Conservation (phyloP, 2,113 vertebrate species). For the Tenebrosternarchus preto region DNA sequence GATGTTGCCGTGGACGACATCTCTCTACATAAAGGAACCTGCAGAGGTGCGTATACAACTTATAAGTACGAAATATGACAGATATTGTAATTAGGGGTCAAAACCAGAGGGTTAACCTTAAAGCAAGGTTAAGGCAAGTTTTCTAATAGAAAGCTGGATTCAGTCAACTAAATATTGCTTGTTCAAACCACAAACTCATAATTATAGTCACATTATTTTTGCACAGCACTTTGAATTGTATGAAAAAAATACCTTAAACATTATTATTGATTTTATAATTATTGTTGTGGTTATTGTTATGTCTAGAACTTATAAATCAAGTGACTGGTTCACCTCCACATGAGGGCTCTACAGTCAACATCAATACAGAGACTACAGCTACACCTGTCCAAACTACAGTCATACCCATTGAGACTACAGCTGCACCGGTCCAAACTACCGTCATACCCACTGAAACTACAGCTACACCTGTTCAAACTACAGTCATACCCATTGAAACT, state of each 20-base stretch:
- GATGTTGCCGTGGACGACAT: conserved; percentile 80
- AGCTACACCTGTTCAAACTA: not conserved
- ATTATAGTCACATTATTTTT: no score
- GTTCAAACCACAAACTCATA: no score
- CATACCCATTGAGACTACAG: not conserved
- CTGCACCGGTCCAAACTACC: not conserved
- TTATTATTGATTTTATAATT: no score
- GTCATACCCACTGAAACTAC: not conserved
- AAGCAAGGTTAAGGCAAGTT: not conserved
- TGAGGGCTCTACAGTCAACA: not conserved
- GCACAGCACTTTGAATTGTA: no score
- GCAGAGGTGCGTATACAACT: conserved; percentile 64
- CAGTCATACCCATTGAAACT: not conserved
- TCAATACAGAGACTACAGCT: not conserved
- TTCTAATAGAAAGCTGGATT: no score
- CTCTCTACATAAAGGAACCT: conserved; percentile 66
- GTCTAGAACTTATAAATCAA: conserved; percentile 6
- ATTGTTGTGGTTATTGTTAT: not conserved
- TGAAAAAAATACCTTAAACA: no score
- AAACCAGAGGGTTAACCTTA: not conserved
- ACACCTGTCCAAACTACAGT: not conserved
- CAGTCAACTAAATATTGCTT: no score
- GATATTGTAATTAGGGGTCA: not conserved
- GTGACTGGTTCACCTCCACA: not conserved
- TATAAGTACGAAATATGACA: not conserved